These are phyloP conservation scores for Cochlearius cochlearius DNA, from an alignment of 2,113 vertebrate species.

Conservation along the genomic window DNA sequence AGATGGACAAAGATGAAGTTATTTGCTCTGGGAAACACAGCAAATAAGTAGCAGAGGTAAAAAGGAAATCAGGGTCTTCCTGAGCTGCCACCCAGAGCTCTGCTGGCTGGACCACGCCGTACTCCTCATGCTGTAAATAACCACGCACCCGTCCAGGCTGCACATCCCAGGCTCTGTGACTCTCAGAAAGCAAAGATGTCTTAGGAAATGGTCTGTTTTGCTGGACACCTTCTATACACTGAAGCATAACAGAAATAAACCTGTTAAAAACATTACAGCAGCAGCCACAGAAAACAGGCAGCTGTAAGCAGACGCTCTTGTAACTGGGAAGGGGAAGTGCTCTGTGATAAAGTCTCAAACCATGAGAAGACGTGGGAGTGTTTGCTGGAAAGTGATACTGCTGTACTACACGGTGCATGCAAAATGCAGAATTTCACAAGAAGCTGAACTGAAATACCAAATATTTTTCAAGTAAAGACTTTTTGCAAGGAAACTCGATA, in stretches of 20 bases:
- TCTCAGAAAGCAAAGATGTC: not conserved
- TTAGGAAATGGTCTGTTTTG: not conserved
- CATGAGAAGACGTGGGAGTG: not conserved
- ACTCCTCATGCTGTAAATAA: not conserved
- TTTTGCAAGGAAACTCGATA: not conserved
- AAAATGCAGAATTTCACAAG: not conserved
- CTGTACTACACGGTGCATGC: not conserved
- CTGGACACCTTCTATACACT: not conserved
- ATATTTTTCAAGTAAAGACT: not conserved
- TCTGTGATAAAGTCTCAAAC: not conserved
- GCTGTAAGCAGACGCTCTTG: not conserved
- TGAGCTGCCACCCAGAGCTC: not conserved
- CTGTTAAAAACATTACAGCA: conserved; percentile 31
- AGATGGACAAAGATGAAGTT: not conserved
- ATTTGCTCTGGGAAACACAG: not conserved
- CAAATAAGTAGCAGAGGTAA: not conserved
- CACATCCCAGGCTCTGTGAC: not conserved
- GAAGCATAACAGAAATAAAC: not conserved
- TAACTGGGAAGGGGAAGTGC: not conserved
- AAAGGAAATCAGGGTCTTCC: not conserved
- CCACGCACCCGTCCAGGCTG: not conserved
- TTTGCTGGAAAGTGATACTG: not conserved
- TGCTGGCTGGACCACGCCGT: accelerated
- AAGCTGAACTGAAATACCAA: not conserved
- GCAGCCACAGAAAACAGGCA: not conserved